phyloP scores from a whole-genome alignment of 2,113 vertebrate species.

The Glareola pratincola region DNA sequence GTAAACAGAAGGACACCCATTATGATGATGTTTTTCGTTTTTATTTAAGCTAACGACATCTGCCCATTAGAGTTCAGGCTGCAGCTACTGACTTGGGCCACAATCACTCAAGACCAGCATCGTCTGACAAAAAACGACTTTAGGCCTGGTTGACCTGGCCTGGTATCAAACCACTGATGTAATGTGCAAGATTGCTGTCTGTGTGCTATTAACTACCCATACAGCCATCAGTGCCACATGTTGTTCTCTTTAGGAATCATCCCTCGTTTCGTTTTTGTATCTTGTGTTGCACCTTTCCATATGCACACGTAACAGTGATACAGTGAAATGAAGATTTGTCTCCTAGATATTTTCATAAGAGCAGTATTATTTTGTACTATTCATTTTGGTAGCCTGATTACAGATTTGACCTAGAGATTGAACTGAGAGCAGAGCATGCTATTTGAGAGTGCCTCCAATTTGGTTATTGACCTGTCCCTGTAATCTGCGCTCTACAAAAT shows the following conservation, averaged over 20 bases:
- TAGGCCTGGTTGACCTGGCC: neutral
- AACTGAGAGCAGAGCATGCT: neutral
- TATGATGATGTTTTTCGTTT: neutral
- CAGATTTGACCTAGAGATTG: neutral
- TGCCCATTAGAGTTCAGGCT: neutral
- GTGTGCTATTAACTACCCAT: neutral
- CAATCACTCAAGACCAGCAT: neutral
- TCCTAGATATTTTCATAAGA: neutral
- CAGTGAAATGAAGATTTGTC: neutral
- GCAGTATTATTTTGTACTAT: neutral
- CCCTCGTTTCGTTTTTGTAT: neutral
- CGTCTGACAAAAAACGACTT: neutral
- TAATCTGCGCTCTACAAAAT: neutral
- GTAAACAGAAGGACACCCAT: neutral
- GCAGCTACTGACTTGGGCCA: neutral
- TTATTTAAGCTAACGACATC: neutral
- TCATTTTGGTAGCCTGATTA: neutral
- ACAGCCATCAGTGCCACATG: neutral
- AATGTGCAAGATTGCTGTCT: neutral
- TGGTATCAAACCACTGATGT: neutral
- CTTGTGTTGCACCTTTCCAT: neutral
- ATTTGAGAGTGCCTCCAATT: conserved; percentile 2
- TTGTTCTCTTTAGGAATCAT: neutral
- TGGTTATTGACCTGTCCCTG: neutral
- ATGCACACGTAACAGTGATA: neutral